Conservation (phyloP, 30 jellyfish, hydroid and myxozoan species). For the Nemopilema nomurai region DNA sequence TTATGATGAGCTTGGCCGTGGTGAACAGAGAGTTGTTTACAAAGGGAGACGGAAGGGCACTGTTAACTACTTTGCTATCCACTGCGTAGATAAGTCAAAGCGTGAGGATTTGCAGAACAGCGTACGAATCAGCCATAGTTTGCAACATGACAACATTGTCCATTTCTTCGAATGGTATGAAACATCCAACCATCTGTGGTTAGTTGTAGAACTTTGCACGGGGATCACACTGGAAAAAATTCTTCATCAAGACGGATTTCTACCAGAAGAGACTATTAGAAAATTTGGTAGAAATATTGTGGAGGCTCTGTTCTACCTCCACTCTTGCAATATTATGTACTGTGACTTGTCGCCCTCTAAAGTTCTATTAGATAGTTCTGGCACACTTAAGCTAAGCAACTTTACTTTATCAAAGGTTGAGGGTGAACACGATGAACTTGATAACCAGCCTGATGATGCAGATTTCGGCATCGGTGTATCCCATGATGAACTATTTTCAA, state of each 20-base stretch:
- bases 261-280: slow-evolving; percentile 78
- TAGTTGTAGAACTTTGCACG: slow-evolving; percentile 90
- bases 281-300: slow-evolving; percentile 73
- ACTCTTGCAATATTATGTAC: slow-evolving; percentile 70
- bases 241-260: slow-evolving; percentile 51
- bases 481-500: slow-evolving; percentile 34
- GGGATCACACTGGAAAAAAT: slow-evolving; percentile 72
- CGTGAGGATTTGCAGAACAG: slow-evolving; percentile 79
- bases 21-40: slow-evolving; percentile 82
- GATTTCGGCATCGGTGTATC: slow-evolving; percentile 29
- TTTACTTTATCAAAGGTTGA: slow-evolving; percentile 71
- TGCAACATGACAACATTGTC: slow-evolving; percentile 74
- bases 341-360: slow-evolving; percentile 83
- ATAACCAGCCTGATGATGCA: slow-evolving; percentile 45
- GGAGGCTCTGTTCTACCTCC: slow-evolving; percentile 75
- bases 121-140: slow-evolving; percentile 81
- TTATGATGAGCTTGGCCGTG: slow-evolving; percentile 91
- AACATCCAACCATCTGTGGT: slow-evolving; percentile 90
- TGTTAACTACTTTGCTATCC: slow-evolving; percentile 82
- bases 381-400: slow-evolving; percentile 70
- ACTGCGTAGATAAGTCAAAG: slow-evolving; percentile 80
- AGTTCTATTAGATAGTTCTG: slow-evolving; percentile 77
- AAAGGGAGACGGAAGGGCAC: slow-evolving; percentile 94
- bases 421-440: slow-evolving; percentile 61
- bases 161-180: slow-evolving; percentile 93